A percentile compares a stretch with the other conserved stretches of the same genome.
phyloP scores from a whole-genome alignment of 2,888 invertebrate species.

The Adela reaumurella region DNA sequence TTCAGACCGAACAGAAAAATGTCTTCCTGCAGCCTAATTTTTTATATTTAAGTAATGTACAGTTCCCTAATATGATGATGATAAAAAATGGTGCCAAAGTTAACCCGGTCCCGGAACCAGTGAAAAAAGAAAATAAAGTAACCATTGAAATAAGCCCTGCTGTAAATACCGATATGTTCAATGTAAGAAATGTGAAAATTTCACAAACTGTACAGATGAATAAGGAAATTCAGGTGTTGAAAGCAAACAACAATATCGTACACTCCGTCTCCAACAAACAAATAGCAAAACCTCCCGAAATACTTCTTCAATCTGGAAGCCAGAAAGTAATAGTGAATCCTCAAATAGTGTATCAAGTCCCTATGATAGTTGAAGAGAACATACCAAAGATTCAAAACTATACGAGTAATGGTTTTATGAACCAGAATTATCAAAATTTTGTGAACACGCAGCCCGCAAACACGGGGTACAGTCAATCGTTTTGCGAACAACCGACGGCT shows the following conservation, averaged over 20 bases:
- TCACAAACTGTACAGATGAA: slow-evolving; percentile 10
- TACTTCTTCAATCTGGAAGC: slow-evolving; percentile 29
- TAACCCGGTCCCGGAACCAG: slow-evolving; percentile 22
- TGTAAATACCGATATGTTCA: slow-evolving; percentile 14
- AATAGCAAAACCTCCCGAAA: slow-evolving; percentile 24
- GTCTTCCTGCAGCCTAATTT: slow-evolving; percentile 42
- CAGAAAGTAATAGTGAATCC: slow-evolving; percentile 37
- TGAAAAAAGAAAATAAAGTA: slow-evolving; percentile 28
- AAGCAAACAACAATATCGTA: slow-evolving; percentile 29
- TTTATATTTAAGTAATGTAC: slow-evolving; percentile 43
- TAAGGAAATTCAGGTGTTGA: slow-evolving; percentile 32
- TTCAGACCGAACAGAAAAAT: slow-evolving; percentile 28
- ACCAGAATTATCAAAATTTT: slow-evolving; percentile 24
- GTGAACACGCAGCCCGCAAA: slow-evolving; percentile 17
- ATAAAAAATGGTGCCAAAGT: slow-evolving; percentile 34
- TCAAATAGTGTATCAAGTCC: slow-evolving; percentile 42
- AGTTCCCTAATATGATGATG: slow-evolving; percentile 49
- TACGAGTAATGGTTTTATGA: slow-evolving; percentile 13
- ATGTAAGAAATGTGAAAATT: slow-evolving; percentile 16
- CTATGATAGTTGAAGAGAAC: slow-evolving; percentile 33
- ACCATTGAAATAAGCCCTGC: slow-evolving; percentile 11
- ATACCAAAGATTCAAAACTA: slow-evolving; percentile 2
- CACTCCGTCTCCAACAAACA: slow-evolving; percentile 26
- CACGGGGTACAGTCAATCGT: slow-evolving; percentile 23
- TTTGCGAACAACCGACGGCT: slow-evolving; percentile 16